Percentiles rank a stretch among this genome's conserved stretches.
Evolutionary conservation across 2,113 vertebrate species (phyloP).

Genomic region (Callipepla californica): DNA sequence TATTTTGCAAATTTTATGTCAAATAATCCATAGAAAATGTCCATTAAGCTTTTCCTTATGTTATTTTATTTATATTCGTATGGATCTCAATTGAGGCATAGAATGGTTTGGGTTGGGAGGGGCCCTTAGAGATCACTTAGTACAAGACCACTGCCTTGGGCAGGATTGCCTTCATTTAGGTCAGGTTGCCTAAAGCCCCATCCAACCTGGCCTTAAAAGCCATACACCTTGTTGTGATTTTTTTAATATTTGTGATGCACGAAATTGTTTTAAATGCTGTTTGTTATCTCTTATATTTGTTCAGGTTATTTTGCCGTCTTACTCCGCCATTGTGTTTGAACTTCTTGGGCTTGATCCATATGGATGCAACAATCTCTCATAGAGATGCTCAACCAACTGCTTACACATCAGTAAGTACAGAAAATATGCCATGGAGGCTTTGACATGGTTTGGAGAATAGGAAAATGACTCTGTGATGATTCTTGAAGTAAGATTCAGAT

Average conservation of each 20-base stretch:
- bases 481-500: neutral
- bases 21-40: neutral
- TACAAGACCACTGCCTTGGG: neutral
- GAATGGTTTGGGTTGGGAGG: neutral
- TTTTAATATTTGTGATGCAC: neutral
- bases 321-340: constrained; percentile 95
- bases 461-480: neutral
- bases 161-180: neutral
- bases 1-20: neutral
- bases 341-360: constrained; percentile 94
- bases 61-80: neutral
- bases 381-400: constrained; percentile 87
- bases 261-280: neutral
- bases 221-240: neutral
- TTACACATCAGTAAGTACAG: constrained; percentile 90
- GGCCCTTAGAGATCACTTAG: neutral
- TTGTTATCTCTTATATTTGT: neutral
- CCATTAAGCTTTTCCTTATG: neutral
- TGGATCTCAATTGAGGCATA: neutral
- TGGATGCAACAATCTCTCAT: constrained; percentile 93
- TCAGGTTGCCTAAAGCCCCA: neutral
- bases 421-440: neutral
- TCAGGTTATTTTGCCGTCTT: constrained; percentile 94
- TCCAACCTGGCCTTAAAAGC: neutral
- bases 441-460: neutral